A percentile compares a stretch with the other conserved stretches of the same genome.
Conservation (phyloP, 2,888 invertebrate genomes). For the Nematopogon swammerdamellus region DNA sequence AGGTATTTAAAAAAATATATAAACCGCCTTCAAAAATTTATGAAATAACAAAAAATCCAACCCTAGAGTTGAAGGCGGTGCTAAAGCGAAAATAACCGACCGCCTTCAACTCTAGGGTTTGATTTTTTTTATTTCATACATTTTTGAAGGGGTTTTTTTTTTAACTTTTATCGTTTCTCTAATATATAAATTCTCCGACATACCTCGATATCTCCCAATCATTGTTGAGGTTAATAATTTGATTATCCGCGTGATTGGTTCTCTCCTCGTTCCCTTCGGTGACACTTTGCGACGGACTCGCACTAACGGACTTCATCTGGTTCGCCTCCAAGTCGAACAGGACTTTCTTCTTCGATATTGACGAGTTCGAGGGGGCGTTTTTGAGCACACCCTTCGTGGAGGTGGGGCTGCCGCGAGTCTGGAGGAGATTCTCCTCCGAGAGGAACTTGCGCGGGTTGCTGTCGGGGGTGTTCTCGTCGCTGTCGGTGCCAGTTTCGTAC, state of each 20-base stretch:
- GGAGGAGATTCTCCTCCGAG: constrained; percentile 23
- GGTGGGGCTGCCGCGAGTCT: constrained; percentile 18
- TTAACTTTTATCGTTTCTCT: too few species aligned
- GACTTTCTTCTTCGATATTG: constrained; percentile 61
- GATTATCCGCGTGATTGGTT: background rate
- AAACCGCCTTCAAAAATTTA: too few species aligned
- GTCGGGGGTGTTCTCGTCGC: background rate
- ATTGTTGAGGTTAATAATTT: constrained; percentile 36
- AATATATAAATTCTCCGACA: constrained; percentile 5
- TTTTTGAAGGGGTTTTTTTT: too few species aligned
- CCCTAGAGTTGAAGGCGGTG: too few species aligned
- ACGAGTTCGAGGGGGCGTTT: constrained; percentile 50
- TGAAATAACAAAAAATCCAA: too few species aligned
- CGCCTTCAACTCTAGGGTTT: too few species aligned
- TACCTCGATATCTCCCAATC: constrained; percentile 57
- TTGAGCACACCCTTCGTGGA: constrained; percentile 58
- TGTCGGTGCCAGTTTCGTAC: constrained; percentile 4
- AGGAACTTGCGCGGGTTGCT: constrained; percentile 8
- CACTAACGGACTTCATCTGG: constrained; percentile 50
- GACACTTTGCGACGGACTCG: constrained; percentile 47
- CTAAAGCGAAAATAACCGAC: too few species aligned
- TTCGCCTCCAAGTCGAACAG: constrained; percentile 60
- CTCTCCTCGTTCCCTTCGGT: constrained; percentile 35
- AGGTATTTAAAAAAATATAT: too few species aligned
- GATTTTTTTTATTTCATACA: too few species aligned